These are phyloP conservation scores for Caenorhabditis parvicauda DNA, from an alignment of 2,888 invertebrate species.

Conservation along the genomic window DNA sequence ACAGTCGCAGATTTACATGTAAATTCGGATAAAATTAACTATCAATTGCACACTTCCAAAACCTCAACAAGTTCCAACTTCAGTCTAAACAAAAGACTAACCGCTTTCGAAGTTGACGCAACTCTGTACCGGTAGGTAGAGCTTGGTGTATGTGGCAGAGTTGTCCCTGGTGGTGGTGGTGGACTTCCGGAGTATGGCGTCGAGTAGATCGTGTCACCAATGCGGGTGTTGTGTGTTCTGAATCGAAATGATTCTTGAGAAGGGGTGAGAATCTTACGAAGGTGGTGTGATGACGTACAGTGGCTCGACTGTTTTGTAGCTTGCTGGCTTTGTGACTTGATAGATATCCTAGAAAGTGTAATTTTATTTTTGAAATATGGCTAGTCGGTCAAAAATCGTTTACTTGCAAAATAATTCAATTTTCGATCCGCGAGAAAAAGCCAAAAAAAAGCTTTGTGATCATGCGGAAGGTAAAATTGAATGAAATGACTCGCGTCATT, in stretches of 20 bases:
- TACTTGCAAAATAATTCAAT: constrained; percentile 4
- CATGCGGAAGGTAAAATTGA: background rate
- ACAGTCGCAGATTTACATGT: too few species aligned
- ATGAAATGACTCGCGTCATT: too few species aligned
- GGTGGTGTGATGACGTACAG: constrained; percentile 59
- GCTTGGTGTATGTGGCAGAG: constrained; percentile 34
- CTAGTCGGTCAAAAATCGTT: background rate
- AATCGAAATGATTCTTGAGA: background rate
- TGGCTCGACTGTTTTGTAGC: constrained; percentile 59
- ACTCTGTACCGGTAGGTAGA: constrained; percentile 25
- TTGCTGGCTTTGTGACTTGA: constrained; percentile 53
- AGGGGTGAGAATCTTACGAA: constrained; percentile 11
- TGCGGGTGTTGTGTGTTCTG: constrained; percentile 20
- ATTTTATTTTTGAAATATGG: background rate
- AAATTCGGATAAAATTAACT: too few species aligned
- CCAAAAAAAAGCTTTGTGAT: constrained; percentile 12
- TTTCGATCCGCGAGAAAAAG: constrained; percentile 7
- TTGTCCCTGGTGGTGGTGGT: constrained; percentile 42
- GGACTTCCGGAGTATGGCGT: constrained; percentile 55
- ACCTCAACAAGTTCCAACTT: too few species aligned
- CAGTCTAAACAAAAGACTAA: too few species aligned
- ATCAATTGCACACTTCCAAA: too few species aligned
- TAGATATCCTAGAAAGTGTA: constrained; percentile 41
- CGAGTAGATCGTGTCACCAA: constrained; percentile 48
- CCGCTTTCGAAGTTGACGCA: constrained; percentile 11